Evolutionary conservation across 2,888 invertebrate genomes (phyloP).

Genomic region (Eretmocerus hayati): DNA sequence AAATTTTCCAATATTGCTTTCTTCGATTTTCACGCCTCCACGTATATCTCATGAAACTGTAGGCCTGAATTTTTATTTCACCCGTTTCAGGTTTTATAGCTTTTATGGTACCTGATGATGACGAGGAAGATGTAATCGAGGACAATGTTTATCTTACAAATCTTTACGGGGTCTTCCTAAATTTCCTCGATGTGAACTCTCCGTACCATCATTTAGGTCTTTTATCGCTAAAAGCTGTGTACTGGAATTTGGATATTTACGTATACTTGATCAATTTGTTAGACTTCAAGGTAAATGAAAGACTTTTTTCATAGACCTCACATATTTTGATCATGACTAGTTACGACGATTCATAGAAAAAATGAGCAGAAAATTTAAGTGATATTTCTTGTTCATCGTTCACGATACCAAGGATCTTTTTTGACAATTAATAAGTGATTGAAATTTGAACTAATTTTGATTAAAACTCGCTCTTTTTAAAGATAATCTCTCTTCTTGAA

Average conservation of each 20-base stretch:
- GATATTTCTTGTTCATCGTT: no score
- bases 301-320: no score
- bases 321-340: no score
- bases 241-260: conserved; percentile 41
- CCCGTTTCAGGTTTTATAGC: conserved; percentile 41
- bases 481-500: no score
- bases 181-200: conserved; percentile 33
- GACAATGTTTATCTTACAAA: conserved; percentile 32
- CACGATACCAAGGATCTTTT: no score
- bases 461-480: no score
- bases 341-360: no score
- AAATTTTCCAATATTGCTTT: not conserved
- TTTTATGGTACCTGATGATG: conserved; percentile 31
- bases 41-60: not conserved
- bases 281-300: conserved; percentile 38
- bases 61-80: not conserved
- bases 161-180: conserved; percentile 33
- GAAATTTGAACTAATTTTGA: no score
- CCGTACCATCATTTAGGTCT: conserved; percentile 38
- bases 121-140: conserved; percentile 34
- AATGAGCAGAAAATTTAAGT: no score
- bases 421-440: no score
- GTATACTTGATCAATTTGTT: conserved; percentile 31
- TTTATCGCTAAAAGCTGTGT: conserved; percentile 32
- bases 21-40: no score